A percentile compares a stretch with the other conserved stretches of the same genome.
Evolutionary conservation across 2,113 vertebrate genomes (phyloP).

Genomic region (Microcebus jonahi): DNA sequence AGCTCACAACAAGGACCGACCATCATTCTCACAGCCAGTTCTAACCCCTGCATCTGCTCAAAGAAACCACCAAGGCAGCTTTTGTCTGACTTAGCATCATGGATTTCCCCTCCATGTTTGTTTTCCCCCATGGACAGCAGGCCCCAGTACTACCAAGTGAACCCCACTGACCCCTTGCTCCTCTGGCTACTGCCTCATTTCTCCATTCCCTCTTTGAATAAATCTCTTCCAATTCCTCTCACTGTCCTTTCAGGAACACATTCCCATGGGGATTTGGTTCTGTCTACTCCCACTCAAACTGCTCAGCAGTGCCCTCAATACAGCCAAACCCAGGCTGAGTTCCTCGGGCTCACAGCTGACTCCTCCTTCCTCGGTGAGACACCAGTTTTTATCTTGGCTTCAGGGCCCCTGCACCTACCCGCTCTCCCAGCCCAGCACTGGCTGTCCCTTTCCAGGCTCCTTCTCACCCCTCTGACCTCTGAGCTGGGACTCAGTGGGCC

Average conservation of each 20-base stretch:
- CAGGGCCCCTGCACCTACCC: rapidly evolving
- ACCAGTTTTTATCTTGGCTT: not conserved
- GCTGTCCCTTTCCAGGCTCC: not conserved
- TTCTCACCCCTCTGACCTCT: not conserved
- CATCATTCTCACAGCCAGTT: rapidly evolving
- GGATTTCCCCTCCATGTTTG: not conserved
- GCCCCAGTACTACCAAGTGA: not conserved
- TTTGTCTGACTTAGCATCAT: not conserved
- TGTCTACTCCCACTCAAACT: not conserved
- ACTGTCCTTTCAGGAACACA: not conserved
- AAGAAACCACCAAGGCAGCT: not conserved
- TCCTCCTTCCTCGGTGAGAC: not conserved
- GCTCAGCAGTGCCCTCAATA: rapidly evolving
- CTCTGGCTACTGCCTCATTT: rapidly evolving
- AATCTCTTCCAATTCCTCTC: not conserved
- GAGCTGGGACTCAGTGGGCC: not conserved
- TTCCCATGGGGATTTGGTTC: too few species aligned
- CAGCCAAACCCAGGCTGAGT: not conserved
- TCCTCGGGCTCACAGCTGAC: not conserved
- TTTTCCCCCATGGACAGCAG: not conserved
- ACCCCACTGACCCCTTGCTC: not conserved
- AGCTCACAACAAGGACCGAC: not conserved
- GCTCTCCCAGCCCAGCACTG: too few species aligned
- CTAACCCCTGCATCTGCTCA: not conserved
- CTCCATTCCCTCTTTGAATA: too few species aligned